Evolutionary conservation across 2,797 vertebrate genomes (phyloP).

Genomic region (Megaceryle alcyon): DNA sequence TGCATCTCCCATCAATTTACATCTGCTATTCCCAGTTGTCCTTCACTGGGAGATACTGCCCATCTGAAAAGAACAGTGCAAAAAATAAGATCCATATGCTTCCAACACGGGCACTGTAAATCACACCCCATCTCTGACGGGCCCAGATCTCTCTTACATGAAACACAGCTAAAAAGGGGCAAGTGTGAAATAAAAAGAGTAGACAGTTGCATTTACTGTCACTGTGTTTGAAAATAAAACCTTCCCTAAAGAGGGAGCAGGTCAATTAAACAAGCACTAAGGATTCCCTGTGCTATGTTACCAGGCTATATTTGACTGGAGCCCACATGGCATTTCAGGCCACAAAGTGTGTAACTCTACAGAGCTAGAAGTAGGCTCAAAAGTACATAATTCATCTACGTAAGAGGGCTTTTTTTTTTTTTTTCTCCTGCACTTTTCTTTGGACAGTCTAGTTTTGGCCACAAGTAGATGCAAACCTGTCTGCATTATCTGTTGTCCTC

Average conservation of each 20-base stretch:
- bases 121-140: background rate
- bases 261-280: background rate
- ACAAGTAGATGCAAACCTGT: background rate
- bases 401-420: background rate
- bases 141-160: background rate
- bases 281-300: background rate
- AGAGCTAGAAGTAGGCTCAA: background rate
- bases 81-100: background rate
- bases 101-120: background rate
- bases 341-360: background rate
- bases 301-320: constrained; percentile 18
- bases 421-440: background rate
- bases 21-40: background rate
- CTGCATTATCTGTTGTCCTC: background rate
- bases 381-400: background rate
- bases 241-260: background rate
- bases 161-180: background rate
- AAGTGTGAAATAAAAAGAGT: background rate
- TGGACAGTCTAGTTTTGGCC: background rate
- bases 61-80: background rate
- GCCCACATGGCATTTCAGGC: background rate
- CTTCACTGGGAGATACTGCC: background rate
- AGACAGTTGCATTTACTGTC: background rate
- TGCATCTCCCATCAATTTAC: background rate
- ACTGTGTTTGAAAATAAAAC: background rate